Base-by-base conservation (phyloP, 2,113 vertebrate species). In the Leptobrachium ailaonicum region DNA sequence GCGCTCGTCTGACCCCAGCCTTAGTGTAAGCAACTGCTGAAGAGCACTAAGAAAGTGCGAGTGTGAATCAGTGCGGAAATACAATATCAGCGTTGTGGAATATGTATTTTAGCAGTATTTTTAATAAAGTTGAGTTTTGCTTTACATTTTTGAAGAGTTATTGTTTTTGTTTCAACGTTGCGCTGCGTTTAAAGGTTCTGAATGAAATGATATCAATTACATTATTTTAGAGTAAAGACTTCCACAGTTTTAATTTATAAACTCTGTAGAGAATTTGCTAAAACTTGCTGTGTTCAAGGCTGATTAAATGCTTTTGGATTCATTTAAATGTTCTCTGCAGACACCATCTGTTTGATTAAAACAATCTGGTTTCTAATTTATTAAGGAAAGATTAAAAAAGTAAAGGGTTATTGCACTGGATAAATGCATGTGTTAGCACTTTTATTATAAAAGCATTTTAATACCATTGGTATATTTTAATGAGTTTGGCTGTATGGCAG, bases 301-400 rank as follows among this genome's bases (percentile, higher is more conserved):
- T 80, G 77, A 73, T 80, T 58, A 80, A 73, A 80, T 66, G 47
- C 71, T 78, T 79, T 58, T 79, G 60, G 60, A 73, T 66, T 79
- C 62, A 54, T 43, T 73, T 56, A 66, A 72, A 73, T 58, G 70
- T 73, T 72, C 71, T 80, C 71, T 9, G 42, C 71, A 67, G 71
- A 80, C 70, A 53, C 77, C 77, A 80, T 80, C 77, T 80, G 77
- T 47, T 64, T 73, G 69, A 79, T 79, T 79, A 66, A 66, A 72
- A 73, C 3, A 8, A 73, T 69, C 32, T 45, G 32, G 32, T 77
- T 72, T 79, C 58, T 71, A 72, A 79, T 79, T 79, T 79, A 79
- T 79, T 79, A 66, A 73, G 63, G 60, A 12, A 64, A 72, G 69
- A 79, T 79, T 72, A 66, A 54, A 56, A 73, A 66, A 64, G 41